Evolutionary conservation across 2,797 vertebrate species (phyloP), one percentile per base, ranked within the genome.

Genomic region (Ataeniobius toweri): DNA sequence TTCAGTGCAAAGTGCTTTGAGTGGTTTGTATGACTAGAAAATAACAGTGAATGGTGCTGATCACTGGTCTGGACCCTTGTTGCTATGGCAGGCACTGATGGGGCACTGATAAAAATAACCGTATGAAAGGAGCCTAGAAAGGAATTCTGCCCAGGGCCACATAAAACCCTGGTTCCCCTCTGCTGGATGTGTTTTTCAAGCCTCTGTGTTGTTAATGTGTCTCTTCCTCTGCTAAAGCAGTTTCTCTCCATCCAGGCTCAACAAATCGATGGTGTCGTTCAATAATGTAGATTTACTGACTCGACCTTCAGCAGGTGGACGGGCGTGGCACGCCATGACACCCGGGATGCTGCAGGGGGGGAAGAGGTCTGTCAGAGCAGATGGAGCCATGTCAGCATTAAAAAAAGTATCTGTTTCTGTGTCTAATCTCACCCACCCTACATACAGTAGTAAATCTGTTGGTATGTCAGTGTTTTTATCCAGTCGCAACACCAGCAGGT

Each of bases 401-500:
- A 18, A 24, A 41, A 9, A 65, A 51, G 74, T 75, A 50, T 75
- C 59, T 36, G 31, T 68, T 20, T 36, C 36, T 36, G 36, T 24
- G 36, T 58, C 31, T 73, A 71, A 71, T 71, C 70, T 53, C 18
- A 13, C 24, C 16, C 14, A 0, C 55, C 55, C 22, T 24, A 58
- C 10, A 8, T 6, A 0, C 9, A 3, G 39, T 58, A 8, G 68
- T 18, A 22, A 48, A 56, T 63, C 48, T 26, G 77, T 48, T 14
- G 8, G 26, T 70, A 14, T 67, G 50, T 50, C 36, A n/a, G 5
- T 56, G 65, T 24, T 65, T 46, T 10, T 24, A 55, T 44, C 51
- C 46, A 73, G 69, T 61, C 31, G 69, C 75, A 70, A 50, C n/a
- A 39, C 59, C 69, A 72, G 70, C 61, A 51, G 84, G 81, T 86